Evolutionary conservation across 2,797 vertebrate species (phyloP).

Genomic region (Oreochromis grahami): DNA sequence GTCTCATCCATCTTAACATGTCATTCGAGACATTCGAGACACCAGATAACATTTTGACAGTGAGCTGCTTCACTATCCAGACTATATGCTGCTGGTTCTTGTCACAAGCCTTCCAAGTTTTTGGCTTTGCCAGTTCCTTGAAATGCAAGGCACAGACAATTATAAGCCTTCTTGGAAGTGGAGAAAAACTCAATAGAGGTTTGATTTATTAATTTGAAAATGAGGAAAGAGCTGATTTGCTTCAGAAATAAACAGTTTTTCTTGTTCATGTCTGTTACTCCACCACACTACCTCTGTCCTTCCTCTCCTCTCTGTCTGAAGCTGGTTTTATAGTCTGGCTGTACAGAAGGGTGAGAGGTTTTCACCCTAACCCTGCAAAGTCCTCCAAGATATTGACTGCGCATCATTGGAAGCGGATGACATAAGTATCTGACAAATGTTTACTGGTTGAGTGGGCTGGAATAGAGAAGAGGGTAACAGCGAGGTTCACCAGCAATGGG

Average conservation of each 20-base stretch:
- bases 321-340: neutral
- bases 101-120: neutral
- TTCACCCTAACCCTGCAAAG: accelerated
- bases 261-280: neutral
- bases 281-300: neutral
- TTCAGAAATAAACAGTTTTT: neutral
- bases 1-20: neutral
- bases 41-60: neutral
- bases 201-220: slow-evolving; percentile 18
- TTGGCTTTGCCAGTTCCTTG: slow-evolving; percentile 1
- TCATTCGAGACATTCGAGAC: neutral
- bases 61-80: neutral
- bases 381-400: neutral
- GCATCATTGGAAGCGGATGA: neutral
- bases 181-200: neutral
- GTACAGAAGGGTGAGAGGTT: neutral
- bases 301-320: neutral
- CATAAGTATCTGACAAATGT: neutral
- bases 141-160: neutral
- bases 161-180: neutral
- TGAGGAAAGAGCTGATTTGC: neutral
- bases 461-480: neutral
- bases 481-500: neutral
- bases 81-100: slow-evolving; percentile 6
- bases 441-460: neutral